Evolutionary conservation across 2,113 vertebrate genomes (phyloP), one percentile per base, ranked within the genome.

Genomic region (Spea bombifrons): DNA sequence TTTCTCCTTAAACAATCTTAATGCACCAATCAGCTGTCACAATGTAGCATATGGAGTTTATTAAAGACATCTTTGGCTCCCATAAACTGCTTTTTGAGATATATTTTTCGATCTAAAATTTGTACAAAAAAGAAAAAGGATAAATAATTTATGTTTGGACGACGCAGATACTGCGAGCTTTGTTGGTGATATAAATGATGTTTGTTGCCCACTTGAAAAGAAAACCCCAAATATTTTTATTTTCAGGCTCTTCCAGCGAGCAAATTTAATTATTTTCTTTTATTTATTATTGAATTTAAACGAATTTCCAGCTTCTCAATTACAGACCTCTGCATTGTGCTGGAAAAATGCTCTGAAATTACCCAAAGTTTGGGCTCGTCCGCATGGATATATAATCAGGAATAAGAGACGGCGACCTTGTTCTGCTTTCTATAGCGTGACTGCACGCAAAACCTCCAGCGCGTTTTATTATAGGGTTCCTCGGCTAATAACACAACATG

Each of bases 141-240:
- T 47, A 67, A 44, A 55, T 69, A n/a, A 57, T 46, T 52, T 67
- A 57, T 68, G 52, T 45, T 30, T 47, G 5, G 10, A 48, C 49
- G 17, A 45, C 44, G 3, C 50, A 65, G 49, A 66, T 17, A 4
- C 52, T 45, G 15, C 16, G 30, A 8, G 48, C 46, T 65, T 15
- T 65, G 63, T 13, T 67, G 13, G 65, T 57, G 12, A 55, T 45
- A 46, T 46, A 46, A 8, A 45, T 50, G 4, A 10, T n/a, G 17
- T 67, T 67, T 75, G 67, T 67, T 64, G 17, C 46, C 61, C 12
- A 44, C 63, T 30, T 50, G n/a, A 64, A 64, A 64, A 64, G 8
- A 64, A 17, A 53, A 10, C 50, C 10, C 7, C 50, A 13, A 13
- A 64, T 64, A 64, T 12, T 12, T 61, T 61, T 61, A 61, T 61